A percentile compares a stretch with the other conserved stretches of the same genome.
These are phyloP conservation scores for Xanthorhoe spadicearia DNA, from an alignment of 2,888 invertebrate genomes.

Conservation along the genomic window DNA sequence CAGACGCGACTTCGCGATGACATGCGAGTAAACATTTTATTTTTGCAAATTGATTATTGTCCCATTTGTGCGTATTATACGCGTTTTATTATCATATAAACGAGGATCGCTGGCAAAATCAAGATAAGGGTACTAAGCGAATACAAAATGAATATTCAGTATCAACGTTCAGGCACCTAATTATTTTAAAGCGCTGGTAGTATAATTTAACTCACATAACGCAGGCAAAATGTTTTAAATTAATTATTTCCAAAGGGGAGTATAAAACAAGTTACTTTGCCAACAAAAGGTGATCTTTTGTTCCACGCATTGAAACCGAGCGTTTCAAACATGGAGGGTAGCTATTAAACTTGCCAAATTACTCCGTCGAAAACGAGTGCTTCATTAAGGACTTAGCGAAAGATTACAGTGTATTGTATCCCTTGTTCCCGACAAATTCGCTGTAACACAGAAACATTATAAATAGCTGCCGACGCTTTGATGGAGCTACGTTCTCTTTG, in stretches of 20 bases:
- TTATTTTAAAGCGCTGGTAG: conserved; percentile 6
- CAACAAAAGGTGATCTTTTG: conserved; percentile 33
- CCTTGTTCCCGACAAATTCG: conserved; percentile 39
- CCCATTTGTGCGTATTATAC: not conserved
- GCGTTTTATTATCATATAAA: not conserved
- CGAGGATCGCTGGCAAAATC: not conserved
- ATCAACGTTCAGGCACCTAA: not conserved
- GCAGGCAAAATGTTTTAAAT: conserved; percentile 32
- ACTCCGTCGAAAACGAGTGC: conserved; percentile 50
- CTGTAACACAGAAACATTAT: conserved; percentile 26
- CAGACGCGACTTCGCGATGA: conserved; percentile 54
- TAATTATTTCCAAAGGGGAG: conserved; percentile 29
- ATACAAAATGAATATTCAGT: not conserved
- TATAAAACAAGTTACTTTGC: conserved; percentile 18
- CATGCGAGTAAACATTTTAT: conserved; percentile 64
- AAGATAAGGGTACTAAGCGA: not conserved
- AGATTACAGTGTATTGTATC: conserved; percentile 50
- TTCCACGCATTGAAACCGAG: conserved; percentile 34
- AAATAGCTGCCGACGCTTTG: conserved; percentile 38
- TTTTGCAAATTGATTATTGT: conserved; percentile 1
- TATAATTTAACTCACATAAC: conserved; percentile 11
- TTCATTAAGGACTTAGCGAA: conserved; percentile 53
- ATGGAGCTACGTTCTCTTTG: conserved; percentile 36
- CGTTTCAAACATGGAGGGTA: conserved; percentile 39
- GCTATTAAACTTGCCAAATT: conserved; percentile 52